Conservation (phyloP, 1,140 invertebrate species). For the Diabrotica undecimpunctata region DNA sequence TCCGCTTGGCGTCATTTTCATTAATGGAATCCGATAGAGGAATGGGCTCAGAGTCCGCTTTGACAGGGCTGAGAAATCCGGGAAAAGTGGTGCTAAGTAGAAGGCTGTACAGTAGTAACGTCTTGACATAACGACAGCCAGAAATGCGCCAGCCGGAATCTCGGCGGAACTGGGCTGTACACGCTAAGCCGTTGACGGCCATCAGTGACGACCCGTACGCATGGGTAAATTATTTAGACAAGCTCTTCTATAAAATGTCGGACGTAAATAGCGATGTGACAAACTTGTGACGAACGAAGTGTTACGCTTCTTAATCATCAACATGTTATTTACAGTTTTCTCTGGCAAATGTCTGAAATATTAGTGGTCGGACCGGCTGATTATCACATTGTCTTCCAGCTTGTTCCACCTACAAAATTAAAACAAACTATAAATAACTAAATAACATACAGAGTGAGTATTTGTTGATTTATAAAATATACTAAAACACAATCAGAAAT, state of each 20-base stretch:
- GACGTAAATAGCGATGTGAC: background rate
- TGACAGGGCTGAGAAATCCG: background rate
- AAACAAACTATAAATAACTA: slow-evolving; percentile 1
- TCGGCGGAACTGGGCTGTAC: background rate
- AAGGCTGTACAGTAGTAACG: background rate
- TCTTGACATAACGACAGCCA: background rate
- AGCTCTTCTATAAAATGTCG: background rate
- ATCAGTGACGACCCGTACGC: background rate
- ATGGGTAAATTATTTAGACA: background rate
- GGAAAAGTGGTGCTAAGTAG: background rate
- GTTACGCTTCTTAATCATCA: background rate
- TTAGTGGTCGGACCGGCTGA: background rate
- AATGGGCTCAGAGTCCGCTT: background rate
- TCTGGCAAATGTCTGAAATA: background rate
- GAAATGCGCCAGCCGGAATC: background rate
- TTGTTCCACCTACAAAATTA: background rate
- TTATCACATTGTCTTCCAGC: background rate
- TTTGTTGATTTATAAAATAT: too few species aligned
- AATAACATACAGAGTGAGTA: background rate
- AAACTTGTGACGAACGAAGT: background rate
- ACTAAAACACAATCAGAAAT: too few species aligned
- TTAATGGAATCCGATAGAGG: background rate
- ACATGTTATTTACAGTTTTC: background rate
- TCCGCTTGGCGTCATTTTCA: background rate
- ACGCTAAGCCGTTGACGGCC: background rate